Evolutionary conservation across 2,888 invertebrate species (phyloP).

Genomic region (Oligia strigilis): DNA sequence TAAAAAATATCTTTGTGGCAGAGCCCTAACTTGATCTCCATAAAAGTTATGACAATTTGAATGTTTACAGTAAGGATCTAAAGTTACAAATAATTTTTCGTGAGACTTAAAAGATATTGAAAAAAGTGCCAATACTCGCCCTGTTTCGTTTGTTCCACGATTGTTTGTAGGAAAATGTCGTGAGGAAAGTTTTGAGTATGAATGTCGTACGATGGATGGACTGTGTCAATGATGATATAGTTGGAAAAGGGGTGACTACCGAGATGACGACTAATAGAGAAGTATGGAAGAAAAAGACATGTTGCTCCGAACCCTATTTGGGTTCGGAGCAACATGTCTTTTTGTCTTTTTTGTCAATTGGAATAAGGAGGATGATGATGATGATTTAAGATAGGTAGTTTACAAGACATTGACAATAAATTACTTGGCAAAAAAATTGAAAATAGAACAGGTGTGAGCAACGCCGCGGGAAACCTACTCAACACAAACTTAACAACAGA

Average conservation of each 20-base stretch:
- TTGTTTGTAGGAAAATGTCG: background rate
- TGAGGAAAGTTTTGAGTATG: background rate
- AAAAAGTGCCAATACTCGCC: too few relatives aligned
- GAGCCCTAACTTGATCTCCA: too few relatives aligned
- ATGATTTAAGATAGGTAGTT: background rate
- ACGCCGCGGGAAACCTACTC: background rate
- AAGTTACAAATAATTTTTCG: too few relatives aligned
- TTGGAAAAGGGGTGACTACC: background rate
- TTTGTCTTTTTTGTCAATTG: too few relatives aligned
- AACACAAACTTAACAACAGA: background rate
- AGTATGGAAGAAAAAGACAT: background rate
- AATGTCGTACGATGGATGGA: background rate
- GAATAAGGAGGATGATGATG: background rate
- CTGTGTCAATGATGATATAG: background rate
- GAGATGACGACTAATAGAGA: background rate
- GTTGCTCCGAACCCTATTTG: background rate
- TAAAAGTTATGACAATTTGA: too few relatives aligned
- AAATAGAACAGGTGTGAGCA: background rate
- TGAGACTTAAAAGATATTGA: too few relatives aligned
- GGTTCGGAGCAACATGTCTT: too few relatives aligned
- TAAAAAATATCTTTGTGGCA: too few relatives aligned
- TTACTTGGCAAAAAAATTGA: background rate
- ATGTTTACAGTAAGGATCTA: too few relatives aligned
- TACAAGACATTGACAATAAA: background rate
- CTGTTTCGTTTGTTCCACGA: too few relatives aligned